Percentiles rank a stretch among this genome's conserved stretches.
These are phyloP conservation scores for Pimephales promelas DNA, from an alignment of 2,113 vertebrate genomes.

Conservation along the genomic window DNA sequence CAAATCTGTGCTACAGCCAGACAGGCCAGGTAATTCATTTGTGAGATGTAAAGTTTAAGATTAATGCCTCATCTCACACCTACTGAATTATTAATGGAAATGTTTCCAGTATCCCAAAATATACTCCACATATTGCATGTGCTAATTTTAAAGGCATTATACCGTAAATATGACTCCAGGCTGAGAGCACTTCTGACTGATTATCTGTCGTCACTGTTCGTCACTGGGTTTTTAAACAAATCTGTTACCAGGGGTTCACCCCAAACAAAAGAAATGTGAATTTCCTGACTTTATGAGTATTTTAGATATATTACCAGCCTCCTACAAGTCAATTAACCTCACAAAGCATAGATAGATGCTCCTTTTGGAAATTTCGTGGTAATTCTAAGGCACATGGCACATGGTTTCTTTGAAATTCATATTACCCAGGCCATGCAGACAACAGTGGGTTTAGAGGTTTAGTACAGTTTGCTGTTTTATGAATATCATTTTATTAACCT, in stretches of 20 bases:
- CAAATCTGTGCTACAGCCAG: not conserved
- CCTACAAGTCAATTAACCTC: constrained; percentile 23
- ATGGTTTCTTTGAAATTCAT: not conserved
- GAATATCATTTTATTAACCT: not conserved
- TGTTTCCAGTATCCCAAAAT: constrained; percentile 15
- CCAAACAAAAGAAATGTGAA: constrained; percentile 1
- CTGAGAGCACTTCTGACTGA: constrained; percentile 8
- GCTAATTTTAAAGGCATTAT: constrained; percentile 30
- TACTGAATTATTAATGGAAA: constrained; percentile 33
- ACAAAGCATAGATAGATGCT: not conserved
- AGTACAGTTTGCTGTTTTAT: too few relatives aligned
- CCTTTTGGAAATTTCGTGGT: not conserved
- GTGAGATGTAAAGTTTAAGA: not conserved
- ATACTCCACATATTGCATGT: constrained; percentile 11
- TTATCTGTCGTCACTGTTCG: not conserved
- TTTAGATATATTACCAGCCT: constrained; percentile 29
- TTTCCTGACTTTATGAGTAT: constrained; percentile 17
- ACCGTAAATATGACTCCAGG: constrained; percentile 2
- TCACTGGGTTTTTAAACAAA: constrained; percentile 25
- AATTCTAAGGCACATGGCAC: constrained; percentile 4
- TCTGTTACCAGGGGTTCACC: constrained; percentile 9
- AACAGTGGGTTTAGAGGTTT: not conserved
- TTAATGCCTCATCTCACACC: constrained; percentile 11
- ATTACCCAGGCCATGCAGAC: not conserved
- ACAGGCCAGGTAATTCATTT: not conserved